These are phyloP conservation scores for Charanyca ferruginea DNA, from an alignment of 2,888 invertebrate genomes.

Conservation along the genomic window DNA sequence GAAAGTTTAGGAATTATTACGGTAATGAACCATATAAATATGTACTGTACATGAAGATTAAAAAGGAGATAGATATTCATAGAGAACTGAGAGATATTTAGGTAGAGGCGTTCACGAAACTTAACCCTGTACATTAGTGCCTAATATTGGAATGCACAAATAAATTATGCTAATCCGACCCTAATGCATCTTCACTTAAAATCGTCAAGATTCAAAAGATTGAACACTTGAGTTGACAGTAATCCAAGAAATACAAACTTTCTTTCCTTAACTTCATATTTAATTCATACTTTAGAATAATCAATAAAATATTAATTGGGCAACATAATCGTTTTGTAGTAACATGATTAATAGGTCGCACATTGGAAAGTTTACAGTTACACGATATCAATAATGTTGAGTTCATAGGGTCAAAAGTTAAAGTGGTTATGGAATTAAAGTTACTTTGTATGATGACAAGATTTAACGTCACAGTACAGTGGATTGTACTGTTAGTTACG, in stretches of 20 bases:
- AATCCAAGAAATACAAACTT: background rate
- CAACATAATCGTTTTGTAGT: background rate
- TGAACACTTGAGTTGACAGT: background rate
- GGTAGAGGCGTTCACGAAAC: background rate
- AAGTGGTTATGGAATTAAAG: slow-evolving; percentile 1
- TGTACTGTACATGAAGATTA: no score
- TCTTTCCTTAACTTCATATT: background rate
- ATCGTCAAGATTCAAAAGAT: background rate
- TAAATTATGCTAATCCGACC: background rate
- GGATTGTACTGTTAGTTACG: background rate
- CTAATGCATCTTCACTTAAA: background rate
- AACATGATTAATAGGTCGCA: slow-evolving; percentile 10
- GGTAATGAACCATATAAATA: background rate
- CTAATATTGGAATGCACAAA: background rate
- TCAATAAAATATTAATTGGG: slow-evolving; percentile 1
- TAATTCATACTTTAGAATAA: background rate
- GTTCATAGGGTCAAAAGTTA: slow-evolving; percentile 2
- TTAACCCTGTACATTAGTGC: background rate
- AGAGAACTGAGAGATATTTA: background rate
- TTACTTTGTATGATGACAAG: background rate
- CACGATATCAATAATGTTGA: background rate
- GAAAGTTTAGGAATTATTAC: background rate
- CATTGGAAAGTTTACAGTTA: slow-evolving; percentile 14
- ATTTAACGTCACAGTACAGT: background rate
- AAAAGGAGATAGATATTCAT: background rate